Evolutionary conservation across 1,140 invertebrate genomes (phyloP), one percentile per base, ranked within the genome.

Genomic region (Coptotermes formosanus): DNA sequence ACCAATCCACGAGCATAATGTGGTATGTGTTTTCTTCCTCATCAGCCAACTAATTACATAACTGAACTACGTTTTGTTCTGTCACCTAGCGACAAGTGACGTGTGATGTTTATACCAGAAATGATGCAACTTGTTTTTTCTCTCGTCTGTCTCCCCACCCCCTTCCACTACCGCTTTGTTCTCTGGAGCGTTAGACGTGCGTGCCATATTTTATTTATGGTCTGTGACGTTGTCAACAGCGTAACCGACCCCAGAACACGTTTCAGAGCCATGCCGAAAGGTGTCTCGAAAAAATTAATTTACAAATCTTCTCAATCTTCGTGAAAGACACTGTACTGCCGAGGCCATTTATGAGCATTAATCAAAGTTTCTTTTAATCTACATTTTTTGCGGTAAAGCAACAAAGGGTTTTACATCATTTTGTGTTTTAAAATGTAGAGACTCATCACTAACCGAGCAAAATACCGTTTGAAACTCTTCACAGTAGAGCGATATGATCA

Each of bases 201-300:
- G 64, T 75, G 64, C 64, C 64, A 75, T 75, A 75, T 75, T 75
- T 75, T 75, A 75, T 75, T 75, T 75, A 75, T 75, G 64, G 64
- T 75, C 64, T 75, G n/a, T 75, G 64, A 30, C 64, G 64, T 75
- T 75, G 64, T 75, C 64, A 75, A 75, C 64, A 75, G 64, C 64
- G n/a, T 75, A 75, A n/a, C 64, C 64, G 64, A 30, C 64, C 64
- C 25, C 25, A 30, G 64, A 16, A 75, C 64, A 75, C 64, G 64
- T 75, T 75, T 30, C 64, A 75, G 8, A n/a, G 25, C 64, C 64
- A 25, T n/a, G 64, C n/a, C 25, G 6, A 25, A 25, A 75, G n/a
- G n/a, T n/a, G 64, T 75, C 2, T 75, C n/a, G 14, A 14, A 14
- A 75, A 75, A 75, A 75, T 75, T 25, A 75, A 75, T 75, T 75